Evolutionary conservation across 2,888 invertebrate genomes (phyloP).

Genomic region (Steinernema scapterisci): DNA sequence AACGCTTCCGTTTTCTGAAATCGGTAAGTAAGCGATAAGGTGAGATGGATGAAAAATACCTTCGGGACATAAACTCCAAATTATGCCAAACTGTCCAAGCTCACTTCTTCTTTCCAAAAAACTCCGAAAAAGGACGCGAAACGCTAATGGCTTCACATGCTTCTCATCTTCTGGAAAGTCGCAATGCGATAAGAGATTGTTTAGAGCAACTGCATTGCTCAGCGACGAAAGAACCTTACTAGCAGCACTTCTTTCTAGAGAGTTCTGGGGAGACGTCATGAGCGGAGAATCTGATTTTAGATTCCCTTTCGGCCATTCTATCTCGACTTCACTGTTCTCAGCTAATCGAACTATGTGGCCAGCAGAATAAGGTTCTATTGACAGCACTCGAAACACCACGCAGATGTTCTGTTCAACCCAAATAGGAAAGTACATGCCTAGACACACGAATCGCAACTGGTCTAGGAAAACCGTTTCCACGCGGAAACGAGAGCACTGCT

Average conservation of each 20-base stretch:
- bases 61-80: background rate
- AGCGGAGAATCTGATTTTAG: background rate
- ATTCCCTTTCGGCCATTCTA: background rate
- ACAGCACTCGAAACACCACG: background rate
- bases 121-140: background rate
- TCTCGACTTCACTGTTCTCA: background rate
- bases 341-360: background rate
- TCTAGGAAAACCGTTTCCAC: slow-evolving; percentile 11
- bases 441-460: background rate
- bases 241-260: background rate
- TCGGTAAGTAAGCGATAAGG: background rate
- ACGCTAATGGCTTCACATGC: background rate
- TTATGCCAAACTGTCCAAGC: background rate
- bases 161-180: background rate
- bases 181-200: background rate
- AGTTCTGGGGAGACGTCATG: background rate
- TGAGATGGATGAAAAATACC: background rate
- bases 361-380: background rate
- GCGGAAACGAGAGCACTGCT: background rate
- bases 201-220: background rate
- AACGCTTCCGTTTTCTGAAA: slow-evolving; percentile 8
- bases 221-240: background rate
- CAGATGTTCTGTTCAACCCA: slow-evolving; percentile 11
- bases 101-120: slow-evolving; percentile 1
- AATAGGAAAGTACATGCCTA: slow-evolving; percentile 14